These are phyloP conservation scores for fruit fly (Drosophila melanogaster) DNA, from an alignment of 1,140 invertebrate genomes.

Conservation along the genomic window DNA sequence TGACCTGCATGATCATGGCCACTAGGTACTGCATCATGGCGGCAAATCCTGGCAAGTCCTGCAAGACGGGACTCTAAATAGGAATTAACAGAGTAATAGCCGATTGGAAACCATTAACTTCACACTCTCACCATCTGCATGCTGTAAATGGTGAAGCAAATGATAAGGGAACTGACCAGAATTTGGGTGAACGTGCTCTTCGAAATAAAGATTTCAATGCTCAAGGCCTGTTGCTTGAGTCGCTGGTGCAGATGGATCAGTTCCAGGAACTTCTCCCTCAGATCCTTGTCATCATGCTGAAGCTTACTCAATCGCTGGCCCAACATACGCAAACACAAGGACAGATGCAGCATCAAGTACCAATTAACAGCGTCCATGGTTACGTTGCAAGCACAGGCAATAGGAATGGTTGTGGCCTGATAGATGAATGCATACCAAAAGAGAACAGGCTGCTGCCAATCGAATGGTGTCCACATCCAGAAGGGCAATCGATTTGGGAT, in stretches of 20 bases:
- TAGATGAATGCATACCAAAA: constrained; percentile 59
- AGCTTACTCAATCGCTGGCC: constrained; percentile 42
- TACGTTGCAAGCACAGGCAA: constrained; percentile 43
- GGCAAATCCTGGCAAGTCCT: constrained; percentile 25
- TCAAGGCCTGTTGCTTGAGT: constrained; percentile 27
- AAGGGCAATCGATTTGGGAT: constrained; percentile 52
- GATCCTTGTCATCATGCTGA: not conserved
- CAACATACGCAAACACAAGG: constrained; percentile 51
- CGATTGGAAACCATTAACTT: not conserved
- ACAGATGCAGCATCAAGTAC: constrained; percentile 65
- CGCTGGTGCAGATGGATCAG: constrained; percentile 29
- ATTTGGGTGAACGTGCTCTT: constrained; percentile 58
- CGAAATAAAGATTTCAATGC: constrained; percentile 51
- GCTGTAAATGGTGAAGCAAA: constrained; percentile 64
- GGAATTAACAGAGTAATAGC: not conserved
- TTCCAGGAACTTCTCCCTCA: constrained; percentile 29
- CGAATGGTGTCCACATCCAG: constrained; percentile 59
- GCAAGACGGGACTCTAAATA: constrained; percentile 30
- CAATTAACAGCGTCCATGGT: constrained; percentile 53
- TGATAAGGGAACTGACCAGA: constrained; percentile 55
- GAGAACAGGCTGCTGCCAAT: constrained; percentile 34
- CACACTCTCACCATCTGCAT: constrained; percentile 52
- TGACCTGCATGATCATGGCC: constrained; percentile 61
- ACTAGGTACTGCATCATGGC: constrained; percentile 56
- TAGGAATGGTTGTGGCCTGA: constrained; percentile 32